phyloP scores from a whole-genome alignment of 2,888 invertebrate species.

The Melangyna quadrimaculata region DNA sequence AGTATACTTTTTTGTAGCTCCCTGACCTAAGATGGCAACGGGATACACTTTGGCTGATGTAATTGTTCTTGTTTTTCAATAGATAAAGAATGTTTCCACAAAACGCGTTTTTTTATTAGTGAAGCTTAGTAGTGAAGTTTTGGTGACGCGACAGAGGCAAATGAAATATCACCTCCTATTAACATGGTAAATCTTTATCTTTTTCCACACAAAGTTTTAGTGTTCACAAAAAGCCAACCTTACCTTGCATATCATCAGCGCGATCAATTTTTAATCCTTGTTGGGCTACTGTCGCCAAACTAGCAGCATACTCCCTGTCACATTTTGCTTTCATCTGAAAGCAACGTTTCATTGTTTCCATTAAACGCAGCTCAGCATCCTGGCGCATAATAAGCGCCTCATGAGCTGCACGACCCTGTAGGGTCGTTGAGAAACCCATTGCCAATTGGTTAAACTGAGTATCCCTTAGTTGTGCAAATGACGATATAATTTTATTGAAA shows the following conservation, averaged over 20 bases:
- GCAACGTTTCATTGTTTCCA: constrained; percentile 95
- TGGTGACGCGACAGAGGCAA: too few species aligned
- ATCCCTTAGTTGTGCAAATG: constrained; percentile 49
- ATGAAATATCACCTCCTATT: too few species aligned
- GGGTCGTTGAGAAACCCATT: constrained; percentile 93
- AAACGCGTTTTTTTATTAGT: too few species aligned
- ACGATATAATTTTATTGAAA: constrained; percentile 47
- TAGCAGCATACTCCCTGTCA: constrained; percentile 94
- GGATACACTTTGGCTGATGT: too few species aligned
- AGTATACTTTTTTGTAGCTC: too few species aligned
- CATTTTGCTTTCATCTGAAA: constrained; percentile 93
- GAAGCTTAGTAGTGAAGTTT: too few species aligned
- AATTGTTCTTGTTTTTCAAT: too few species aligned
- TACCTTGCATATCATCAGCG: constrained; percentile 81
- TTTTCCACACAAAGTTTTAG: too few species aligned
- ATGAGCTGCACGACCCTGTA: constrained; percentile 94
- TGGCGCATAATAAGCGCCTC: constrained; percentile 94
- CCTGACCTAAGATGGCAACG: too few species aligned
- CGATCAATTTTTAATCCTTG: constrained; percentile 92
- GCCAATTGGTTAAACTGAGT: constrained; percentile 58
- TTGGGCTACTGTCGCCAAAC: constrained; percentile 89
- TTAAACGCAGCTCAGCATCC: constrained; percentile 94
- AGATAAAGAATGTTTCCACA: too few species aligned
- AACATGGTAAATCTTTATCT: too few species aligned
- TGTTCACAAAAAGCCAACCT: constrained; percentile 45